Conservation (phyloP, 1,140 invertebrate genomes). For the Bombus affinis region DNA sequence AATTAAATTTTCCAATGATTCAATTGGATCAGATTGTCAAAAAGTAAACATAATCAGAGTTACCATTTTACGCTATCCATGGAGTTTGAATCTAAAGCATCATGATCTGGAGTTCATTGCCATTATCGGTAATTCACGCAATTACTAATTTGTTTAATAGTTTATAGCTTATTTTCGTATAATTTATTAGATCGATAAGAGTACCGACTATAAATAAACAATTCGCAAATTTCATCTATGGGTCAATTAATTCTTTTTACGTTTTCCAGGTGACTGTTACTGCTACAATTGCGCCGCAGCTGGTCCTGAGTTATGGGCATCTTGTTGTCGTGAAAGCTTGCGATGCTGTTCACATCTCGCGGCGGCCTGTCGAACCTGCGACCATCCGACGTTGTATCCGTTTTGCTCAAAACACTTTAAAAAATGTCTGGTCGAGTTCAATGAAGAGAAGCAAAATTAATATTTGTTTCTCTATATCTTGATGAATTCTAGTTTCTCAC, state of each 20-base stretch:
- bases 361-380: slow-evolving; percentile 80
- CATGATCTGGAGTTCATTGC: not conserved
- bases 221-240: not conserved
- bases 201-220: not conserved
- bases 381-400: slow-evolving; percentile 76
- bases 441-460: slow-evolving; percentile 68
- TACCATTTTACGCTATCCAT: not conserved
- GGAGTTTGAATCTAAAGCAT: not conserved
- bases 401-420: slow-evolving; percentile 82
- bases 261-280: slow-evolving; percentile 78
- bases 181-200: not conserved
- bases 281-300: slow-evolving; percentile 79
- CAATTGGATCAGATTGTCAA: not conserved
- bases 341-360: slow-evolving; percentile 81
- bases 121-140: not conserved
- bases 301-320: slow-evolving; percentile 79
- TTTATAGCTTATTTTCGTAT: not conserved
- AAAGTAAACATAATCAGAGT: not conserved
- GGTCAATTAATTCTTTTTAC: not conserved
- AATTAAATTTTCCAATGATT: not conserved
- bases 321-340: slow-evolving; percentile 78
- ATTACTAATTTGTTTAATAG: not conserved
- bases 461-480: too few species aligned
- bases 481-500: not conserved
- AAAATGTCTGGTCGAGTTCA: slow-evolving; percentile 74